Base-by-base conservation (phyloP, 2,888 invertebrate genomes). In the Pseudococcus longispinus region DNA sequence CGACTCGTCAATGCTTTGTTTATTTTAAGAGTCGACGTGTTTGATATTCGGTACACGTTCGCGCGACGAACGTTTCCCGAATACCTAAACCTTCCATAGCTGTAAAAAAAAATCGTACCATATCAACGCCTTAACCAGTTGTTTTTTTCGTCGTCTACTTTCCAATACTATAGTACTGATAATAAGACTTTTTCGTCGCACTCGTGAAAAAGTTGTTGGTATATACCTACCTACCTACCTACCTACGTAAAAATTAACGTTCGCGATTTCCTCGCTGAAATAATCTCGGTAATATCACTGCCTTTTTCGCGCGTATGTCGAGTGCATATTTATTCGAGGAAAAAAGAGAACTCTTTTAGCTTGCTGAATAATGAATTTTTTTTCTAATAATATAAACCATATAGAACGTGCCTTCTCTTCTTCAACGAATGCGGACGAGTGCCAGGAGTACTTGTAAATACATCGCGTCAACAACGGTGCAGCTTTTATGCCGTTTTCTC, bases 311-410 rank as follows among this genome's bases (percentile, higher is more conserved):
- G 29, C 29, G 29, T 29, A 70, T 15, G 70, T 60, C 26, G 70
- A 29, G 70, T 29, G 23, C 29, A 46, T 55, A 55, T 55, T 55
- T 55, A n/a, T 55, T 20, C 18, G n/a, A 55, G 2, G 18, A 37
- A 77, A 77, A 77, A 37, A 4, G 11, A 74, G 29, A 18, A 8
- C 65, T 65, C 23, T 9, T 74, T 15, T 37, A 6, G 18, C 13
- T 32, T 18, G 37, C 37, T 37, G 77, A 77, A 77, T 77, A 37
- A 37, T 37, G 77, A 37, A 77, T 37, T 77, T 77, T 77, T n/a
- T 13, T 65, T n/a, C 55, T 37, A 37, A 55, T 70, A 70, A 5
- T 26, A 26, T 29, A 11, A 26, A 70, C 15, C 8, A n/a, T 23
- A 1, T 23, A 1, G 70, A 26, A 70, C 29, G 70, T 70, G 26